phyloP scores from a whole-genome alignment of 1,140 invertebrate genomes.

The Goniozus legneri region DNA sequence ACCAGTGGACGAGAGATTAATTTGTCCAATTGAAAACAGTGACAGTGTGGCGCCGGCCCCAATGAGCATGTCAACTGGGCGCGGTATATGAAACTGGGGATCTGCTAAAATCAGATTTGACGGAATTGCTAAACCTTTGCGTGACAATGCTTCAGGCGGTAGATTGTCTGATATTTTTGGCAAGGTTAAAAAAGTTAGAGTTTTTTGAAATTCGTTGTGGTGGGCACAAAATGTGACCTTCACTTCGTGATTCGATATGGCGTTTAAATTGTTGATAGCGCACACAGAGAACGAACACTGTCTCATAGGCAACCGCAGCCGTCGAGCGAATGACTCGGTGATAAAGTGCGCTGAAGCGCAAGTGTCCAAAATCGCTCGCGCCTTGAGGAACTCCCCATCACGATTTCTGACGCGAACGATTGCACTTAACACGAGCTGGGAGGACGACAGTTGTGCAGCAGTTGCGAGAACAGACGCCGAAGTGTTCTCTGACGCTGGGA shows the following conservation, averaged over 20 bases:
- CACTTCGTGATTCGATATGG: neutral
- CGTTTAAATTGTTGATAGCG: neutral
- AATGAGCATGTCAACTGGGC: neutral
- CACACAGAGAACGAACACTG: neutral
- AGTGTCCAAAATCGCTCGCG: neutral
- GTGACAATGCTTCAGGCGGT: neutral
- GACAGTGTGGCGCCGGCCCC: neutral
- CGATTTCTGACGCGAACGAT: neutral
- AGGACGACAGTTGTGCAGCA: neutral
- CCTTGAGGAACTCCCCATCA: neutral
- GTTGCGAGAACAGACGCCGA: neutral
- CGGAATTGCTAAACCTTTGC: neutral
- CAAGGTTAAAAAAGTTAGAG: neutral
- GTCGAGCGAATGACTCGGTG: neutral
- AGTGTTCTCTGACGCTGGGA: neutral
- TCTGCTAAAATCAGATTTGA: neutral
- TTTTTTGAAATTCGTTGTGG: neutral
- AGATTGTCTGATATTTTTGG: neutral
- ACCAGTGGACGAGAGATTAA: neutral
- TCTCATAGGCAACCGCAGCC: neutral
- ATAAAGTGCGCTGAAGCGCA: neutral
- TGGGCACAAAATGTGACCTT: neutral
- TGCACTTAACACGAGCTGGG: neutral
- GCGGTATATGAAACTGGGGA: neutral
- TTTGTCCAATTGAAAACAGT: neutral